Base-by-base conservation (phyloP, 2,797 vertebrate species). In the Otolemur crassicaudatus region DNA sequence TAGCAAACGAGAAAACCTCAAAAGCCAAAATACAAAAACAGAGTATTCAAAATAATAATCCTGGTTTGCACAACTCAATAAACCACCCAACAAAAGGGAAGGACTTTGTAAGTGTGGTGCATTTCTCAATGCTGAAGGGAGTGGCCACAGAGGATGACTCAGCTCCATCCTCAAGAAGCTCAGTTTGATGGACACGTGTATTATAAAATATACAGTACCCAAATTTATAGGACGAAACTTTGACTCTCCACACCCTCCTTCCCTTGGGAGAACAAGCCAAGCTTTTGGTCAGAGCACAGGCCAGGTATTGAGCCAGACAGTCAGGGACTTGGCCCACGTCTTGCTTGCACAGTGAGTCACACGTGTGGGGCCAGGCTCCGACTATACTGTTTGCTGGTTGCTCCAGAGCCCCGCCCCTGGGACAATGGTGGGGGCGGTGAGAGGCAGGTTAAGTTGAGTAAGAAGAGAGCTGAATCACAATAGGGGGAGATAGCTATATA, bases 21-120 rank as follows among this genome's bases (percentile, higher is more conserved):
- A 75, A 96, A 75, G 16, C 3, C 60, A 40, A 94, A 90, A 81
- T 37, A 69, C n/a, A 73, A 75, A 87, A 89, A 49, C 12, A 65
- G 34, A 4, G 56, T 77, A 60, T 31, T 80, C 37, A 61, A 87
- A 87, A 43, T 80, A 65, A 96, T 70, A 65, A 96, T 70, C 58
- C 22, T 29, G 4, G 29, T 56, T 94, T 88, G 14, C 29, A 22
- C 53, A 12, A 91, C 3, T 82, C 58, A 37, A 23, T 46, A 79
- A 75, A 3, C 86, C 27, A 61, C 12, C 77, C 12, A 31, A 31
- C 69, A 80, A 56, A 84, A 60, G 2, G 56, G 49, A 85, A 65
- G 9, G 37, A 67, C n/a, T 91, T 34, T n/a, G 16, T 65, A 65
- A 76, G 31, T 25, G 27, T 0, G 29, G 34, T 23, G 3, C 29